A percentile compares a stretch with the other conserved stretches of the same genome.
These are phyloP conservation scores for Drosophila parabipectinata DNA, from an alignment of 1,140 invertebrate species.

Conservation along the genomic window DNA sequence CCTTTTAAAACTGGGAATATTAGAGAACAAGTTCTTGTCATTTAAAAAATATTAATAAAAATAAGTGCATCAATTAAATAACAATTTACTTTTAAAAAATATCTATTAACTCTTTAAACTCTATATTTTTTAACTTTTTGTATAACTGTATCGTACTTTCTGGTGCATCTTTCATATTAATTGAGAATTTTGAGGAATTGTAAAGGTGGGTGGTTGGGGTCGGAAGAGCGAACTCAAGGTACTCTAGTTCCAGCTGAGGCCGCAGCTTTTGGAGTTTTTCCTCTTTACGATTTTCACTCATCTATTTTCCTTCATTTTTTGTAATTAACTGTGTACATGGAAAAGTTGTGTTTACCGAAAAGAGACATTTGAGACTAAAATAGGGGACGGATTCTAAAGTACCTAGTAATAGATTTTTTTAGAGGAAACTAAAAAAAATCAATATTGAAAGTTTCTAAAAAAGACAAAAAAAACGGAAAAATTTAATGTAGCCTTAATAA, in stretches of 20 bases:
- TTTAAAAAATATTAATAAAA: too few relatives aligned
- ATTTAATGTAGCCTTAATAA: too few relatives aligned
- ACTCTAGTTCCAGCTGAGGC: conserved; percentile 45
- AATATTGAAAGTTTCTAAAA: too few relatives aligned
- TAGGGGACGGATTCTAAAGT: neutral
- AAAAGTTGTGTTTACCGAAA: conserved; percentile 61
- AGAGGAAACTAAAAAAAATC: too few relatives aligned
- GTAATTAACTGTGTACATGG: conserved; percentile 76
- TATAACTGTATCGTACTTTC: conserved; percentile 28
- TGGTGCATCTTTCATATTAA: conserved; percentile 70
- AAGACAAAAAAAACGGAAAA: neutral
- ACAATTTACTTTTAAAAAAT: neutral
- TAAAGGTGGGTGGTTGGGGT: neutral
- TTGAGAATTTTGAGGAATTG: conserved; percentile 40
- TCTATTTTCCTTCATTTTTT: conserved; percentile 67
- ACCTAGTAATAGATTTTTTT: neutral
- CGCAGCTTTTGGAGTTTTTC: conserved; percentile 23
- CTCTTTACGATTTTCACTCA: conserved; percentile 38
- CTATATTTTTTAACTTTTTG: neutral
- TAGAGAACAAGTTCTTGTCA: too few relatives aligned
- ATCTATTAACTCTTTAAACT: neutral
- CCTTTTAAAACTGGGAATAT: too few relatives aligned
- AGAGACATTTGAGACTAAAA: conserved; percentile 8
- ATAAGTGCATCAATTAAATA: neutral
- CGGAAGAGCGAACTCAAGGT: conserved; percentile 34